Conservation (phyloP, 2,888 invertebrate genomes). For the Lumbricus terrestris region DNA sequence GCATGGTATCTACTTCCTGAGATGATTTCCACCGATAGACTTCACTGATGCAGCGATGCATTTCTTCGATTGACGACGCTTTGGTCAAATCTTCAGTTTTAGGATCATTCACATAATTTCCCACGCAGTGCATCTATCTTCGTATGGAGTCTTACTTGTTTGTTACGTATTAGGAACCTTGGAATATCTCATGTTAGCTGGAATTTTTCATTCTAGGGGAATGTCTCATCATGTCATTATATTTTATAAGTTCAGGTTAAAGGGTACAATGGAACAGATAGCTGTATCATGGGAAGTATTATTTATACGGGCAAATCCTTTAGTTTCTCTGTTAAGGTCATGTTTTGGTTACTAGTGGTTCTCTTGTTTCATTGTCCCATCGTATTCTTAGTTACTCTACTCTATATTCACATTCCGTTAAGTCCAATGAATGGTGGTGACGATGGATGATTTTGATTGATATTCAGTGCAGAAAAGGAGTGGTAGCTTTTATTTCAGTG, state of each 20-base stretch:
- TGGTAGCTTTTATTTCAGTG: neutral
- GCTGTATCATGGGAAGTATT: neutral
- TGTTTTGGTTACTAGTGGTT: neutral
- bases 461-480: neutral
- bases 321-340: neutral
- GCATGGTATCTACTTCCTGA: neutral
- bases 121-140: neutral
- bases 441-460: constrained; percentile 3
- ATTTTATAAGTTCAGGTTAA: neutral
- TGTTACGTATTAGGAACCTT: too few relatives aligned
- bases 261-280: neutral
- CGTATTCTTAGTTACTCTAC: neutral
- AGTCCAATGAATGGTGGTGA: neutral
- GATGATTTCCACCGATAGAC: neutral
- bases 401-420: neutral
- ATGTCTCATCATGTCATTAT: neutral
- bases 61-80: neutral
- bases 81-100: neutral
- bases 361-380: neutral
- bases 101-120: neutral
- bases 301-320: neutral
- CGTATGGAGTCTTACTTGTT: neutral
- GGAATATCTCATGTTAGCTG: neutral
- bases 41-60: neutral
- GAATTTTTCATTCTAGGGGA: neutral